Evolutionary conservation across 2,797 vertebrate genomes (phyloP).

Genomic region (Microchirus variegatus): DNA sequence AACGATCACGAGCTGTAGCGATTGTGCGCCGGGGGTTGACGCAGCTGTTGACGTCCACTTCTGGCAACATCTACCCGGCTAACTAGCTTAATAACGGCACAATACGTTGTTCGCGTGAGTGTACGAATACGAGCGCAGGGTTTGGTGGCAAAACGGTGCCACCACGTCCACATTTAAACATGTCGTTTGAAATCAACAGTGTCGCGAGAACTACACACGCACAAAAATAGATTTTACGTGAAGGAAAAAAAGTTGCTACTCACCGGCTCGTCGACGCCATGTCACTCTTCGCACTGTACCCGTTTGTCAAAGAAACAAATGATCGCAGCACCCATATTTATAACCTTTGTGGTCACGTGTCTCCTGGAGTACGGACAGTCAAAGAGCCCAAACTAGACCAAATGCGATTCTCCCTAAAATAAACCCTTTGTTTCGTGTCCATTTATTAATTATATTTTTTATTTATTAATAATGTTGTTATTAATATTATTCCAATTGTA

Average conservation of each 20-base stretch:
- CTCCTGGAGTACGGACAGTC: slow-evolving; percentile 16
- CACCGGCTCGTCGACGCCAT: slow-evolving; percentile 86
- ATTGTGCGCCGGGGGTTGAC: background rate
- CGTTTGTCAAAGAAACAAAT: slow-evolving; percentile 43
- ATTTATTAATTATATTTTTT: no score
- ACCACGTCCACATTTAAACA: no score
- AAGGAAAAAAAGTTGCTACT: slow-evolving; percentile 42
- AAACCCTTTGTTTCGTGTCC: background rate
- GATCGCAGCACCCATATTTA: slow-evolving; percentile 58
- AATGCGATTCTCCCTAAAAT: fast-evolving
- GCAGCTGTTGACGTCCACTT: slow-evolving; percentile 19
- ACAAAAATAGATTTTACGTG: background rate
- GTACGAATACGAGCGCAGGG: fast-evolving
- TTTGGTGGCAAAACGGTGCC: background rate
- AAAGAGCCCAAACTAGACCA: slow-evolving; percentile 36
- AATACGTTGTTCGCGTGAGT: slow-evolving; percentile 12
- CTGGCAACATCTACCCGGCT: slow-evolving; percentile 51
- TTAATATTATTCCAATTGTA: no score
- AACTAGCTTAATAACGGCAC: slow-evolving; percentile 29
- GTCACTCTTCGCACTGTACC: slow-evolving; percentile 25
- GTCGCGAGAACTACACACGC: no score
- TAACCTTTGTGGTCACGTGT: slow-evolving; percentile 72
- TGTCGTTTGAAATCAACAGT: no score
- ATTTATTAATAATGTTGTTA: no score
- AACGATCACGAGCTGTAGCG: background rate